These are phyloP conservation scores for Hormaphis cornu DNA, from an alignment of 1,140 invertebrate species.

Conservation along the genomic window DNA sequence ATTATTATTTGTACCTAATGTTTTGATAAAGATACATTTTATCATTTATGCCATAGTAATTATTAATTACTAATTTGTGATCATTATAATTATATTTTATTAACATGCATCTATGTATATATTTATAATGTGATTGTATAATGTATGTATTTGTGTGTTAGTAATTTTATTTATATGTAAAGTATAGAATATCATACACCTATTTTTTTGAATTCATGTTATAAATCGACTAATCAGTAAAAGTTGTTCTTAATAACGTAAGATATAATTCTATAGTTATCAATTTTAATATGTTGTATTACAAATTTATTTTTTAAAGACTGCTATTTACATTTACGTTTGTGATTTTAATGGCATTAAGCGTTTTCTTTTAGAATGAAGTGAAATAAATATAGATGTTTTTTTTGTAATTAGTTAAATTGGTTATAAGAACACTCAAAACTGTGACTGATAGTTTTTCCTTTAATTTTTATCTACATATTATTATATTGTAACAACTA, in stretches of 20 bases:
- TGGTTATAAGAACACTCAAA: background rate
- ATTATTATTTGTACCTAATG: no score
- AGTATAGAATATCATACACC: background rate
- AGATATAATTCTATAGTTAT: background rate
- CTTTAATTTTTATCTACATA: background rate
- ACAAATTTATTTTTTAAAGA: conserved; percentile 21
- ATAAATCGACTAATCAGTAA: background rate
- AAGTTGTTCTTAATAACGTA: background rate
- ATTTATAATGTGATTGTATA: background rate
- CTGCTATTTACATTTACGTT: conserved; percentile 26
- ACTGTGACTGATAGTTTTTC: conserved; percentile 18
- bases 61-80: background rate
- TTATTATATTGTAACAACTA: background rate
- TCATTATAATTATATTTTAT: background rate
- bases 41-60: no score
- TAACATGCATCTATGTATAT: background rate
- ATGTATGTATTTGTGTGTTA: background rate
- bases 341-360: conserved; percentile 30
- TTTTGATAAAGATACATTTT: no score
- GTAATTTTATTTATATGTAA: no score
- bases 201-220: background rate
- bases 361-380: conserved; percentile 3
- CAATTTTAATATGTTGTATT: conserved; percentile 4
- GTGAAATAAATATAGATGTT: background rate
- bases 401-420: conserved; percentile 2